Conservation (phyloP, 2,888 invertebrate species). For the Galeopsomyia nigrocyanea region DNA sequence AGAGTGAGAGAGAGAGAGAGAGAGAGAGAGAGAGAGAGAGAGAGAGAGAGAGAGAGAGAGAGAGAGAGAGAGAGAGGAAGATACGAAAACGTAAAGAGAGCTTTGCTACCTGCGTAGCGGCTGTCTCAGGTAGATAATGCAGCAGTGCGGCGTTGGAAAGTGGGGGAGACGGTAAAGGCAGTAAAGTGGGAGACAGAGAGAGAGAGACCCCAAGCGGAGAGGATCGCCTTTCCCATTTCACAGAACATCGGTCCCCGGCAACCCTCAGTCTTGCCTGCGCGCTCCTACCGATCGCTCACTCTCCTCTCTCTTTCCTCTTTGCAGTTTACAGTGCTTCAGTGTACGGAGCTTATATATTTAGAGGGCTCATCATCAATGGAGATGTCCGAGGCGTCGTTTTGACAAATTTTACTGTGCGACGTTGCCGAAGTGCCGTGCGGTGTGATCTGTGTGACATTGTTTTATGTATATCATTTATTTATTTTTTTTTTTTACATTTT, state of each 20-base stretch:
- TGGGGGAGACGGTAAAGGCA: background rate
- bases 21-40: background rate
- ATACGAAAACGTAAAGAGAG: no score
- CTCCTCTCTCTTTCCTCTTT: no score
- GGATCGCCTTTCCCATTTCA: background rate
- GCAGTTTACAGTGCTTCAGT: no score
- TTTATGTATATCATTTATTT: no score
- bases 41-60: background rate
- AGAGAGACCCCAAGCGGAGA: background rate
- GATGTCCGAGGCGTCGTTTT: no score
- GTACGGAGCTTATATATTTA: no score
- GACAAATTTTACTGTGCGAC: no score
- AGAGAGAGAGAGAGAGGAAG: background rate
- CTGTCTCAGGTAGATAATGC: background rate
- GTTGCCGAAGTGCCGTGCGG: no score
- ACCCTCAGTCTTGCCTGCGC: constrained; percentile 34
- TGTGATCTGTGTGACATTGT: no score
- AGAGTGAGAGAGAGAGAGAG: no score
- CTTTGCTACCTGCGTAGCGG: background rate
- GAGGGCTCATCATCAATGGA: no score
- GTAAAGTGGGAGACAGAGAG: background rate
- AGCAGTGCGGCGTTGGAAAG: background rate
- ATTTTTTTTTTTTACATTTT: no score
- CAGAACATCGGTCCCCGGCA: background rate
- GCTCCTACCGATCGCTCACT: background rate